Evolutionary conservation across 1,140 invertebrate species (phyloP).

Genomic region (Stegodyphus mimosarum): DNA sequence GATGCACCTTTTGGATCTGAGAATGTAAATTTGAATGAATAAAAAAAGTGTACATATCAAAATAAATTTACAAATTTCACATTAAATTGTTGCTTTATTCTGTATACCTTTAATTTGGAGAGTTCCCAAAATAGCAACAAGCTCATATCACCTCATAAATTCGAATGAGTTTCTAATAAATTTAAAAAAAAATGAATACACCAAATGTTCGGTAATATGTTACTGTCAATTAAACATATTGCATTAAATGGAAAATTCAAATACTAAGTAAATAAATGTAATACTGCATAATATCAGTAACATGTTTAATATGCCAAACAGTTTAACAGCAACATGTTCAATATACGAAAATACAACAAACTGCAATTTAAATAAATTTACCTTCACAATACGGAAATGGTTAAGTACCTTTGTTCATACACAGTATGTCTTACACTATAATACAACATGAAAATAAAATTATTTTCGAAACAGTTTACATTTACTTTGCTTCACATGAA

Average conservation of each 20-base stretch:
- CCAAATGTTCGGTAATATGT: too few species aligned
- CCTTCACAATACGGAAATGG: slow-evolving; percentile 8
- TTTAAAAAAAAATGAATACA: too few species aligned
- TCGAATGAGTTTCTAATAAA: too few species aligned
- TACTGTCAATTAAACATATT: too few species aligned
- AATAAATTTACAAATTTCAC: background rate
- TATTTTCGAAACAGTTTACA: background rate
- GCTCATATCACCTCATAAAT: too few species aligned
- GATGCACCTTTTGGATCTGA: background rate
- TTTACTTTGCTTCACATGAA: slow-evolving; percentile 30
- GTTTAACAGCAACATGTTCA: background rate
- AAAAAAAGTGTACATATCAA: background rate
- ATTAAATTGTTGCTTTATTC: background rate
- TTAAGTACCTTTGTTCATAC: slow-evolving; percentile 12
- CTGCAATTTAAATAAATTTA: background rate
- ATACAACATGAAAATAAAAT: slow-evolving; percentile 7
- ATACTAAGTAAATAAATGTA: too few species aligned
- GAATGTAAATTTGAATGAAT: background rate
- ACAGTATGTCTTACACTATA: background rate
- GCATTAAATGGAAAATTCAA: too few species aligned
- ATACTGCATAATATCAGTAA: too few species aligned
- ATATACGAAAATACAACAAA: background rate
- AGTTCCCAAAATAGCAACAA: too few species aligned
- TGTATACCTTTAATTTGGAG: background rate
- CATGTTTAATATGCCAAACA: background rate